Evolutionary conservation across 2,888 invertebrate genomes (phyloP), one percentile per base, ranked within the genome.

Genomic region (Diloba caeruleocephala): DNA sequence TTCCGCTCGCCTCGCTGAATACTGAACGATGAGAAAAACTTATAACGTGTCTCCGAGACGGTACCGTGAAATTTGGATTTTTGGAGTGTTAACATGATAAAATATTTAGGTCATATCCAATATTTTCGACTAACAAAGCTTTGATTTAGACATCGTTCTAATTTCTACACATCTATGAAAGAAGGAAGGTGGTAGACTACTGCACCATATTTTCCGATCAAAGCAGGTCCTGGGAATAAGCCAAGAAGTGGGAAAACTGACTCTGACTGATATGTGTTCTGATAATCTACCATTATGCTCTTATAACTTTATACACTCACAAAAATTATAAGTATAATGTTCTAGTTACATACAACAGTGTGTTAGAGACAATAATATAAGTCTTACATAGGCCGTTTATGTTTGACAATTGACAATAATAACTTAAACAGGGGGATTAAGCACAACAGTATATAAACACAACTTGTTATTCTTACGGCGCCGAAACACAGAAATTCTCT

Each of bases 11-110:
- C 48, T 61, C 69, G 34, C 49, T 63, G 70, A 69, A 71, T 79
- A 72, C 53, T 65, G 59, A 71, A 67, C 70, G 71, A 65, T 51
- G 67, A 59, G 73, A 78, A 80, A 76, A 77, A 78, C 78, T 76
- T 79, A 76, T 74, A 70, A 67, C 57, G 52, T 63, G 45, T 50
- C 51, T 46, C 46, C 43, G 53, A 60, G 41, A 33, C 8, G 53
- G 26, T 34, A 36, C 62, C 49, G 67, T 49, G 42, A 63, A 61
- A 61, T 63, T 61, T 55, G 23, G 28, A 55, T 61, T 43, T 53
- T 66, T 66, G 19, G 32, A 10, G 28, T 2, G 15, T 28, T 39
- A 0, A 17, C 19, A 10, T 2, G 15, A 17, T 39, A 0, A 17
- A 15, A 10, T 50, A 41, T 23, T 28, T 26, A 28, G 1, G 3